Conservation (phyloP, 1,140 invertebrate genomes). For the Drosophila ogumai region DNA sequence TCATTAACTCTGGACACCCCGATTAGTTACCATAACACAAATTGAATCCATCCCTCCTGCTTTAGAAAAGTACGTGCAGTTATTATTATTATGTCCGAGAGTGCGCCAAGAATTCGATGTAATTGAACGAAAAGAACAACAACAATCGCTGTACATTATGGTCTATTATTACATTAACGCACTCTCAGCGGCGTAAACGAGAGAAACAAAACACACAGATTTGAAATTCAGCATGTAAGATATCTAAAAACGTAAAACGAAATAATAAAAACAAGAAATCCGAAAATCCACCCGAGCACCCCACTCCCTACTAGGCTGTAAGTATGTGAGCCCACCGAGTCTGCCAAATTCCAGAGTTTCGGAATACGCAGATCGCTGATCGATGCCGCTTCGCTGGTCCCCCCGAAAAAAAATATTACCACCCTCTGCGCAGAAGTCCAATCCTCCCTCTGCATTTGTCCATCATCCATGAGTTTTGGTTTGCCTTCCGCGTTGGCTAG, state of each 20-base stretch:
- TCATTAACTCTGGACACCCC: constrained; percentile 77
- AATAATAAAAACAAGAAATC: constrained; percentile 79
- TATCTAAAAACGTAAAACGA: constrained; percentile 75
- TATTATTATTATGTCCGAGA: constrained; percentile 71
- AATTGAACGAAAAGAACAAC: constrained; percentile 47
- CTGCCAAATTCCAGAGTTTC: constrained; percentile 44
- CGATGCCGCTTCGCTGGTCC: constrained; percentile 39
- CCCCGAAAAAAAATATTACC: not conserved
- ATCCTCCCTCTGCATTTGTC: constrained; percentile 10
- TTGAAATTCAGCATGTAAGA: constrained; percentile 83
- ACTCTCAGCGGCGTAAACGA: constrained; percentile 60
- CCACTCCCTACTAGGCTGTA: constrained; percentile 18
- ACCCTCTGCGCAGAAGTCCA: constrained; percentile 15
- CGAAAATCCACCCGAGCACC: constrained; percentile 32
- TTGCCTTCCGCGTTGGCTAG: constrained; percentile 45
- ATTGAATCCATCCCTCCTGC: constrained; percentile 82
- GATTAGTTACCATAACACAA: constrained; percentile 76
- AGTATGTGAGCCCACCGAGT: constrained; percentile 36
- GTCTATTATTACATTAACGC: constrained; percentile 71
- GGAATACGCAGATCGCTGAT: constrained; percentile 41
- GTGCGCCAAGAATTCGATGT: constrained; percentile 62
- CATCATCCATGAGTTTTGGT: constrained; percentile 39
- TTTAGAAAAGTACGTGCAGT: constrained; percentile 80
- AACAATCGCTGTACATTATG: constrained; percentile 75
- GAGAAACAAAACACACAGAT: constrained; percentile 61